Conservation (phyloP, 2,888 invertebrate species). For the Melanostoma mellinum region DNA sequence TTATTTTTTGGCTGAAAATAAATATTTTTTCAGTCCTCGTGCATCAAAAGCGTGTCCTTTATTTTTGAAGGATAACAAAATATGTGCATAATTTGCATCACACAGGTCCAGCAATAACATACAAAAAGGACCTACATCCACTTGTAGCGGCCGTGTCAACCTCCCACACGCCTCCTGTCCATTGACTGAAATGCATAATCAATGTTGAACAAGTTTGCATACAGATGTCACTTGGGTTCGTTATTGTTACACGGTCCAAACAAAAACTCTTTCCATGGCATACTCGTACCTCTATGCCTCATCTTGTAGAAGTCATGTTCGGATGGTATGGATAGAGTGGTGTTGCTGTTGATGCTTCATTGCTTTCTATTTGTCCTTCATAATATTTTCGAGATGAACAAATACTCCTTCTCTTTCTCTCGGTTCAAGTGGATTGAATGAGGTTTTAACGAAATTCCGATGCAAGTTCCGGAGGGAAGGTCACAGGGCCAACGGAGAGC, state of each 20-base stretch:
- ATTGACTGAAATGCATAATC: slow-evolving; percentile 58
- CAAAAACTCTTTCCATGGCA: slow-evolving; percentile 59
- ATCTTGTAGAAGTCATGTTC: background rate
- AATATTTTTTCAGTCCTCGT: slow-evolving; percentile 67
- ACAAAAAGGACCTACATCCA: slow-evolving; percentile 48
- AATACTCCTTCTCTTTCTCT: slow-evolving; percentile 22
- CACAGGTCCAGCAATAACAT: slow-evolving; percentile 44
- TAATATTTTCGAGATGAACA: slow-evolving; percentile 70
- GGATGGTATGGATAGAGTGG: background rate
- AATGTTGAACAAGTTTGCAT: slow-evolving; percentile 72
- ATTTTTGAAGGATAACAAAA: slow-evolving; percentile 70
- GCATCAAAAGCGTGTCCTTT: slow-evolving; percentile 61
- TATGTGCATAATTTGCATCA: slow-evolving; percentile 69
- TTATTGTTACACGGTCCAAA: slow-evolving; percentile 67
- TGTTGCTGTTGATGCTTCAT: slow-evolving; percentile 55
- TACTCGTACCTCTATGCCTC: slow-evolving; percentile 20
- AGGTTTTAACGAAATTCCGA: slow-evolving; percentile 64
- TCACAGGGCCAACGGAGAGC: slow-evolving; percentile 15
- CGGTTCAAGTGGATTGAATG: slow-evolving; percentile 60
- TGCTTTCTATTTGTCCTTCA: slow-evolving; percentile 68
- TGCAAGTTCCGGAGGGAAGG: slow-evolving; percentile 53
- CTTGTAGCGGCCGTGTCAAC: slow-evolving; percentile 18
- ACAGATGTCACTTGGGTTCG: slow-evolving; percentile 72
- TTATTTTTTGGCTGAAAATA: slow-evolving; percentile 67
- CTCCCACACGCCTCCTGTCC: slow-evolving; percentile 4